phyloP scores from a whole-genome alignment of 2,797 vertebrate genomes.

The Acanthis flammea region DNA sequence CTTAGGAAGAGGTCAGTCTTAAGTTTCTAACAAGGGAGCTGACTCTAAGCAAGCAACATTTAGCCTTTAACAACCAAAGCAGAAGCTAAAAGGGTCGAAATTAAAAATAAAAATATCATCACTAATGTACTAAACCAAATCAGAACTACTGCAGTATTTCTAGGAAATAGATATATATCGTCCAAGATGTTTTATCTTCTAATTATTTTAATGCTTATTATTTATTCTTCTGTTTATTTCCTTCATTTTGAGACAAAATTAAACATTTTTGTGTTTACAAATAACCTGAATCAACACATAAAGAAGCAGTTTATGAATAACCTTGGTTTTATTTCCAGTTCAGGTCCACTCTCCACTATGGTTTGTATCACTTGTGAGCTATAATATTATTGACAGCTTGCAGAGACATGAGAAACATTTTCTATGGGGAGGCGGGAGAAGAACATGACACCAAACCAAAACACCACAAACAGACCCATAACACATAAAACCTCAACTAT shows the following conservation, averaged over 20 bases:
- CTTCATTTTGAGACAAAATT: neutral
- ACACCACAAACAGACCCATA: neutral
- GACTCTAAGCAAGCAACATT: neutral
- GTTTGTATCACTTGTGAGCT: neutral
- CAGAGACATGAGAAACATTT: neutral
- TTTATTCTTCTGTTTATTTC: neutral
- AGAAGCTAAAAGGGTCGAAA: neutral
- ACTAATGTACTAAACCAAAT: rapidly evolving
- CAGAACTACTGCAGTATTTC: neutral
- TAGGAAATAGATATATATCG: rapidly evolving
- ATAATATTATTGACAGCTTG: neutral
- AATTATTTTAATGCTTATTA: neutral
- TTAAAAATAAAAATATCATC: neutral
- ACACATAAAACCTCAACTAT: neutral
- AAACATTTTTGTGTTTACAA: neutral
- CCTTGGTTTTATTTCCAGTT: neutral
- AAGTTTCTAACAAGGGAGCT: neutral
- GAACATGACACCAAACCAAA: neutral
- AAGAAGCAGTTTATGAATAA: neutral
- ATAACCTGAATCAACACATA: neutral
- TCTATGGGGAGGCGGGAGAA: rapidly evolving
- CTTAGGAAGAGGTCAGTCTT: neutral
- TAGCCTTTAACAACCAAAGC: neutral
- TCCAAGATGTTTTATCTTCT: neutral
- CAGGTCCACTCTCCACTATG: neutral